Base-by-base conservation (phyloP, 2,113 vertebrate genomes). In the Meleagris gallopavo region DNA sequence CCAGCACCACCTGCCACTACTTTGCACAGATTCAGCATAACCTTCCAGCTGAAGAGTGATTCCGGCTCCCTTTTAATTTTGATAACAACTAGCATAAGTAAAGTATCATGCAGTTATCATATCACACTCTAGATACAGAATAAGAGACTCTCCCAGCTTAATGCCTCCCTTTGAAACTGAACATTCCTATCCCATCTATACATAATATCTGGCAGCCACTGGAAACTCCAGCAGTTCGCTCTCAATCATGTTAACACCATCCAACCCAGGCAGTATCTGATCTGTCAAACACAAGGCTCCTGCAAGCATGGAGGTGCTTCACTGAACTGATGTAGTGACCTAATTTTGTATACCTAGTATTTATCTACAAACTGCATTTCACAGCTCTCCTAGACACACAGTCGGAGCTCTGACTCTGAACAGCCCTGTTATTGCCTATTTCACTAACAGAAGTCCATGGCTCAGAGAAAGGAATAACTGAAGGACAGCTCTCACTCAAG, bases 1-100 rank as follows among this genome's bases (percentile, higher is more conserved):
- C 41, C 88, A 88, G 10, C 9, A 25, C 50, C 2, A 0, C 57
- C 48, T 0, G 0, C 41, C 38, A 36, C 21, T 88, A 25, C 55
- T 80, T 64, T 34, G 41, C 54, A 79, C 24, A 52, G 43, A 60
- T 72, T 16, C 61, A 69, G 13, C 0, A 0, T 15, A 83, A 58
- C 82, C 72, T 89, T 45, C 55, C 18, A 34, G 45, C 8, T 50
- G 12, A 77, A 91, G 93, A 88, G 29, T 9, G 7, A 66, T 58
- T 82, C 78, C 69, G 50, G 5, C 69, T 89, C 76, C 48, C 46
- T 74, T 71, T 43, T 76, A 76, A 9, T 43, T 70, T 87, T 10
- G 0, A 22, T 1, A 83, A 30, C 36, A 83, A 76, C 34, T 24
- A 82, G 41, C 32, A 82, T 22, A 25, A 92, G 27, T 30, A 62